These are phyloP conservation scores for Drosophila nigricruria DNA, from an alignment of 2,888 invertebrate species.

Conservation along the genomic window DNA sequence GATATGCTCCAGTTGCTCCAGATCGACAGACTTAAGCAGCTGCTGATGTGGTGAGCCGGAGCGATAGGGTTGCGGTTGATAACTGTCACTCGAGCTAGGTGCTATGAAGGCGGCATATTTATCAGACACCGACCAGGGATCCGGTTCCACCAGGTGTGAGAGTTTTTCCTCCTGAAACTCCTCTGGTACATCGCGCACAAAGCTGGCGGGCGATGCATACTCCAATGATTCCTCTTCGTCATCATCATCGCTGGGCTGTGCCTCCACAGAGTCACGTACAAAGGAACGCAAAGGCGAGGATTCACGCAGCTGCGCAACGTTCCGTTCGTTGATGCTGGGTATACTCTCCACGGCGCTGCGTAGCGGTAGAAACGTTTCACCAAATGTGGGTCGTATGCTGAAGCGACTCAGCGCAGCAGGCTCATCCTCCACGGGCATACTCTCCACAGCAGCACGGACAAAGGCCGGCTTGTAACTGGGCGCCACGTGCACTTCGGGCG, in stretches of 20 bases:
- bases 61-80: constrained; percentile 82
- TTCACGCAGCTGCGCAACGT: constrained; percentile 55
- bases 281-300: constrained; percentile 72
- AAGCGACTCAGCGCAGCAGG: constrained; percentile 58
- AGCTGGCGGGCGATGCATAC: constrained; percentile 6
- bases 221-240: constrained; percentile 34
- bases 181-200: constrained; percentile 46
- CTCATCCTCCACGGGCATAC: constrained; percentile 73
- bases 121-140: constrained; percentile 74
- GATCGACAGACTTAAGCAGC: constrained; percentile 75
- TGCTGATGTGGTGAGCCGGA: constrained; percentile 84
- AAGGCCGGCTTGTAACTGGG: constrained; percentile 75
- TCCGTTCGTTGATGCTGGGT: constrained; percentile 84
- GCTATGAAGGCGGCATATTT: constrained; percentile 82
- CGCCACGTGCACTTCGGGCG: constrained; percentile 72
- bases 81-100: constrained; percentile 62
- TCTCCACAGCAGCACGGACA: constrained; percentile 84
- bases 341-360: constrained; percentile 92
- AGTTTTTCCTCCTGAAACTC: constrained; percentile 44
- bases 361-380: constrained; percentile 87
- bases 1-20: constrained; percentile 68
- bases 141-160: constrained; percentile 42
- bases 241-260: constrained; percentile 73
- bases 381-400: constrained; percentile 78
- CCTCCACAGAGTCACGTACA: constrained; percentile 84